These are phyloP conservation scores for Anguilla anguilla DNA, from an alignment of 2,797 vertebrate genomes.

Conservation along the genomic window DNA sequence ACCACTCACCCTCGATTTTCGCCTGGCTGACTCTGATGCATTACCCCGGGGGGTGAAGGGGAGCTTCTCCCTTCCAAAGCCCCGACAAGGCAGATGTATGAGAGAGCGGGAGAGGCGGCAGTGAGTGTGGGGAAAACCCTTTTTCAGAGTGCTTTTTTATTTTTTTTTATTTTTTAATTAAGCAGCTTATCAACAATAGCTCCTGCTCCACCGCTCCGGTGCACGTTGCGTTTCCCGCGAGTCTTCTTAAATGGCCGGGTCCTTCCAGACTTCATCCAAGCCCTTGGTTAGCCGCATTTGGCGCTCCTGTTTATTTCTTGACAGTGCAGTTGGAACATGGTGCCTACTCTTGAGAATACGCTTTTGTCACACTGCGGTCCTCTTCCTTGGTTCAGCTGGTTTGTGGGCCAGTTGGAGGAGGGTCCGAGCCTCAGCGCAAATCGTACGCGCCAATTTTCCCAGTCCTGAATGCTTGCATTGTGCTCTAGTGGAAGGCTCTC, in stretches of 20 bases:
- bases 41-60: not conserved
- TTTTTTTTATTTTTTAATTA: not conserved
- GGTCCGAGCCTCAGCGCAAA: constrained; percentile 33
- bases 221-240: not conserved
- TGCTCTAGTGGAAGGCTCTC: not conserved
- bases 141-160: not conserved
- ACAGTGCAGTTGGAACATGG: not conserved
- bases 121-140: not conserved
- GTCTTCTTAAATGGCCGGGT: not conserved
- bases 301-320: not conserved
- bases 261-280: not conserved
- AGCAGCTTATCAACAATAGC: not conserved
- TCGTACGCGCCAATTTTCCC: constrained; percentile 11
- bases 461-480: not conserved
- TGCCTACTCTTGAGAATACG: not conserved
- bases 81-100: not conserved
- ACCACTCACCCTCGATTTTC: not conserved
- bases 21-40: not conserved
- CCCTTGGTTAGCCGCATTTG: not conserved
- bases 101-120: not conserved
- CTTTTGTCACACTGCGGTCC: not conserved
- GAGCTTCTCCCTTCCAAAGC: not conserved
- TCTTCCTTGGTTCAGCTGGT: not conserved
- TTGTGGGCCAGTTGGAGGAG: constrained; percentile 26
- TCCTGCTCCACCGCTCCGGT: not conserved